Conservation (phyloP, 2,797 vertebrate species). For the Dermochelys coriacea region DNA sequence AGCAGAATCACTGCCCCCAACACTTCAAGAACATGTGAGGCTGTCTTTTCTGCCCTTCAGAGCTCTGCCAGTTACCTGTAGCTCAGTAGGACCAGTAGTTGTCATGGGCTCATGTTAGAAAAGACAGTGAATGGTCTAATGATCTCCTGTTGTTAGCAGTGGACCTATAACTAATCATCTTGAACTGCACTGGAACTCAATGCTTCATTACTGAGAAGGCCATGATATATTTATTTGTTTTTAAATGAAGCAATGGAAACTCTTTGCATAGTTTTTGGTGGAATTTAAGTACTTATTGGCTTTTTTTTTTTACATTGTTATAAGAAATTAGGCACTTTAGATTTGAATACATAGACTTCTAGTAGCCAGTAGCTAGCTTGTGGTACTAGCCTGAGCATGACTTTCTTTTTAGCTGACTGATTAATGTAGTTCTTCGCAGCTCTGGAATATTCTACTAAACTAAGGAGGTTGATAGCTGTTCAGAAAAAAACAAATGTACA, state of each 20-base stretch:
- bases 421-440: conserved; percentile 17
- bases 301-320: conserved; percentile 3
- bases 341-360: not conserved
- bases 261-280: conserved; percentile 48
- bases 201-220: conserved; percentile 12
- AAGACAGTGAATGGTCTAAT: not conserved
- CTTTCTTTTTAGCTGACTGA: conserved; percentile 19
- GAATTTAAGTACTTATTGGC: conserved; percentile 25
- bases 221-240: conserved; percentile 51
- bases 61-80: not conserved
- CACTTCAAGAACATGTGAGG: conserved; percentile 11
- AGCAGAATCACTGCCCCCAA: not conserved
- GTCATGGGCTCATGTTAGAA: not conserved
- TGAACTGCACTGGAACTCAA: not conserved
- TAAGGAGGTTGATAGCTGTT: not conserved
- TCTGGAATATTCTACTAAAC: not conserved
- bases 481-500: not conserved
- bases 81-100: conserved; percentile 33
- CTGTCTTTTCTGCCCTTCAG: conserved; percentile 38
- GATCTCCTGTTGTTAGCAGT: not conserved
- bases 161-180: not conserved
- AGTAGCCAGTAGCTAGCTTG: not conserved
- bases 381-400: conserved; percentile 18
- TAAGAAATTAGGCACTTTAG: not conserved
- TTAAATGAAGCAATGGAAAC: conserved; percentile 45